Base-by-base conservation (phyloP, 1,140 invertebrate genomes). In the Venturia canescens region DNA sequence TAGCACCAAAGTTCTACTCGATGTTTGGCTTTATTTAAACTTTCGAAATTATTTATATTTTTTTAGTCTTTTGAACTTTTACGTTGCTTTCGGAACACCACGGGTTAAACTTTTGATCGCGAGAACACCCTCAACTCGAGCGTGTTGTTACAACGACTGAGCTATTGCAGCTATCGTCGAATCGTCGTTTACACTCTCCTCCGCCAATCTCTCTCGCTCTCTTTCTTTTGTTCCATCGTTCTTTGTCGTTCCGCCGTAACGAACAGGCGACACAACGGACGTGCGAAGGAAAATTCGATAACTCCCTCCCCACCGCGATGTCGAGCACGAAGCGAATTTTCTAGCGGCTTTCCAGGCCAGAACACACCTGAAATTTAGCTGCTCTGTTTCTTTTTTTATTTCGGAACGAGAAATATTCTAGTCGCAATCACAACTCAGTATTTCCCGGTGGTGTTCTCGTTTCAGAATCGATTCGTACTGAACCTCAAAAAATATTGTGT, bases 241-340 rank as follows among this genome's bases (percentile, higher is more conserved):
- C 60, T 27, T 15, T 66, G 3, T 66, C 60, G n/a, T 27, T 66
- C 9, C 23, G 1, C 60, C 60, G 60, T 66, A 66, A 15, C 23
- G 60, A 66, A 27, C 60, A 7, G 16, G 60, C 21, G 60, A 23
- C 13, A 66, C n/a, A 66, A 4, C 13, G 60, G 21, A 57, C 11
- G 13, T 66, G 23, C 21, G 23, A n/a, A 66, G 16, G 60, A 66
- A 66, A 66, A 66, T 66, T 66, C 60, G 60, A 66, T 66, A 66
- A 6, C 60, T 26, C 60, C 23, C 60, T 15, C 60, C 15, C 60
- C n/a, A n/a, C 9, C 23, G 60, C 27, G 23, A 26, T 29, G 3
- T 66, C 60, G 27, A 9, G 21, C 26, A 27, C 21, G 15, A 27
- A 66, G 21, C 60, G 53, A 7, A 23, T 21, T 57, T 21, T 57